Base-by-base conservation (phyloP, 2,113 vertebrate species). In the Calyptomena viridis region DNA sequence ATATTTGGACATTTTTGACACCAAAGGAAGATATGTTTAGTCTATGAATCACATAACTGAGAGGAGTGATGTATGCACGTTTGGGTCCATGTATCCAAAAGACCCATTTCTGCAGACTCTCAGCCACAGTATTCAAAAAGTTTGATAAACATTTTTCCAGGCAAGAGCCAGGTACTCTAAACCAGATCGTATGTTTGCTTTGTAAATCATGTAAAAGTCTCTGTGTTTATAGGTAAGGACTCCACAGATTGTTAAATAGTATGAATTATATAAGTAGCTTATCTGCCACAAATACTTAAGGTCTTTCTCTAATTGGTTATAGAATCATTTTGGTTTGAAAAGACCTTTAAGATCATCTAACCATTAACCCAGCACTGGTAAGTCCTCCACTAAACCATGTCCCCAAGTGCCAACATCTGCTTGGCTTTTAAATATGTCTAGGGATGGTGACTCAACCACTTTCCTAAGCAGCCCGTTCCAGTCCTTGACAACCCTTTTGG, bases 61-160 rank as follows among this genome's bases (percentile, higher is more conserved):
- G 27, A 55, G 60, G 30, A 76, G 28, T 91, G 91, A 94, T 59
- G 20, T 84, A 55, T 80, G 78, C 59, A 80, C 12, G 1, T 81
- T 95, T 74, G 74, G 19, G 39, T 59, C 53, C 49, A 3, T 58
- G 84, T 95, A 69, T 97, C 90, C 89, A 85, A 58, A 84, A 87
- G 42, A 66, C 73, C 25, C 11, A 18, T 91, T 93, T 92, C 87
- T 91, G 85, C 69, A 96, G 47, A 88, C 56, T 85, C 40, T 84
- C 52, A 91, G 33, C 31, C 67, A 21, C 11, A 86, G 69, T 86
- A 84, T 67, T 91, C 35, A 82, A 83, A 67, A 71, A 47, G 35
- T 90, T 79, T 75, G 35, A 90, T 97, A 97, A 97, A 97, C 86
- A 97, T 84, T 95, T 95, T 95, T 71, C 59, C 49, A 68, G 58